A percentile compares a stretch with the other conserved stretches of the same genome.
These are phyloP conservation scores for Phasianus colchicus DNA, from an alignment of 2,113 vertebrate genomes.

Conservation along the genomic window DNA sequence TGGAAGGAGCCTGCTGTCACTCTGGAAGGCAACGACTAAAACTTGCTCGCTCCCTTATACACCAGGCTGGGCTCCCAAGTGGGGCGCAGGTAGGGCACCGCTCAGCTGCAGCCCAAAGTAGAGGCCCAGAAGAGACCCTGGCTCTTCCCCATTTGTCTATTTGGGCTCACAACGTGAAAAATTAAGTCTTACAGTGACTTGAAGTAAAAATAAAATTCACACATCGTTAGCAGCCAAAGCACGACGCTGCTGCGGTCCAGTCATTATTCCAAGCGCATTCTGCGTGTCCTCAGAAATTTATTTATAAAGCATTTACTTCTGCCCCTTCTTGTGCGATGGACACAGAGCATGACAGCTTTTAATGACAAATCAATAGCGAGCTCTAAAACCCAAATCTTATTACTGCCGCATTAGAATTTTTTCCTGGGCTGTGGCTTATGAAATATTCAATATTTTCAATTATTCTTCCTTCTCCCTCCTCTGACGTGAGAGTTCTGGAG, in stretches of 20 bases:
- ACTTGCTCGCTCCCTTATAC: rapidly evolving
- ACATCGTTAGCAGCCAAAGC: not conserved
- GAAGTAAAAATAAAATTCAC: not conserved
- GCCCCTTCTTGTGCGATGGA: not conserved
- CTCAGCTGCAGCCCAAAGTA: not conserved
- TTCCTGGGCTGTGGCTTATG: not conserved
- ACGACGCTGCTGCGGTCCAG: rapidly evolving
- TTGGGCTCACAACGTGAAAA: not conserved
- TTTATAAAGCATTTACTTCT: not conserved
- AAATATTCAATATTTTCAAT: conserved; percentile 6
- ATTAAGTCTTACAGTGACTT: not conserved
- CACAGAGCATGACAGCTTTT: not conserved
- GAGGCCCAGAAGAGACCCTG: too few species aligned
- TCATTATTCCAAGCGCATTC: not conserved
- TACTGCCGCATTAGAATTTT: not conserved
- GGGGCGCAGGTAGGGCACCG: not conserved
- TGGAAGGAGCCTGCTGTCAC: too few species aligned
- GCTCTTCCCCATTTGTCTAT: not conserved
- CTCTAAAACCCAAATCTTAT: conserved; percentile 1
- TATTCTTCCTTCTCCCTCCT: not conserved
- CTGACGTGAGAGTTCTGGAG: not conserved
- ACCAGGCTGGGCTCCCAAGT: not conserved
- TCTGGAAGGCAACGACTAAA: not conserved
- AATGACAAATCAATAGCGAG: conserved; percentile 41
- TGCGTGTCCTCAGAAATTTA: not conserved